Conservation (phyloP, 2,113 vertebrate species). For the Melanerpes formicivorus region DNA sequence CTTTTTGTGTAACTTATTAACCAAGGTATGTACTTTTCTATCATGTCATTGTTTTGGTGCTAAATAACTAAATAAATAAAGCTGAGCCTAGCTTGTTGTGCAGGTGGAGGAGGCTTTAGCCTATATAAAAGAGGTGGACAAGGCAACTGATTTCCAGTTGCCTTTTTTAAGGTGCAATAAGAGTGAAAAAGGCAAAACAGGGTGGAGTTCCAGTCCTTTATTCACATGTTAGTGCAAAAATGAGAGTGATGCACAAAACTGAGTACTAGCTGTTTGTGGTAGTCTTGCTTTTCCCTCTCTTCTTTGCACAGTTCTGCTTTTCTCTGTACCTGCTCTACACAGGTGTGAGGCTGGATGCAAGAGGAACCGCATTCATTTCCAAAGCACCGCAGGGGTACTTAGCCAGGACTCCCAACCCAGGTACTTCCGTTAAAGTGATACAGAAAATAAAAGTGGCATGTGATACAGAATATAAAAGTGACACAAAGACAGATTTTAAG, state of each 20-base stretch:
- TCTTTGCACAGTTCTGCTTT: neutral
- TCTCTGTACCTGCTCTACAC: neutral
- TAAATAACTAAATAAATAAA: neutral
- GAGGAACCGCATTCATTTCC: neutral
- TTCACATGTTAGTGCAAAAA: neutral
- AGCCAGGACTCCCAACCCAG: neutral
- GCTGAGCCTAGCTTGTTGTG: neutral
- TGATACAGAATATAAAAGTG: neutral
- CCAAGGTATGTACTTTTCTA: neutral
- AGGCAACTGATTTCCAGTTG: neutral
- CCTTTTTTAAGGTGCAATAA: neutral
- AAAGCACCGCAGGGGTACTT: neutral
- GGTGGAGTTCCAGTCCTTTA: neutral
- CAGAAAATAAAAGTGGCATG: neutral
- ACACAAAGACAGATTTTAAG: neutral
- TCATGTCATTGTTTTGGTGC: neutral
- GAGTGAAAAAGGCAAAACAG: neutral
- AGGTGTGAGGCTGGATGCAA: neutral
- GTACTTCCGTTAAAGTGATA: neutral
- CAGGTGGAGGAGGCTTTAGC: neutral
- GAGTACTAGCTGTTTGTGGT: neutral
- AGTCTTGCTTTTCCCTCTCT: neutral
- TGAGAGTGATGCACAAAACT: neutral
- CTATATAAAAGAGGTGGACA: neutral
- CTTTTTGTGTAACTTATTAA: neutral